These are phyloP conservation scores for Miniopterus natalensis DNA, from an alignment of 2,113 vertebrate genomes.

Conservation along the genomic window DNA sequence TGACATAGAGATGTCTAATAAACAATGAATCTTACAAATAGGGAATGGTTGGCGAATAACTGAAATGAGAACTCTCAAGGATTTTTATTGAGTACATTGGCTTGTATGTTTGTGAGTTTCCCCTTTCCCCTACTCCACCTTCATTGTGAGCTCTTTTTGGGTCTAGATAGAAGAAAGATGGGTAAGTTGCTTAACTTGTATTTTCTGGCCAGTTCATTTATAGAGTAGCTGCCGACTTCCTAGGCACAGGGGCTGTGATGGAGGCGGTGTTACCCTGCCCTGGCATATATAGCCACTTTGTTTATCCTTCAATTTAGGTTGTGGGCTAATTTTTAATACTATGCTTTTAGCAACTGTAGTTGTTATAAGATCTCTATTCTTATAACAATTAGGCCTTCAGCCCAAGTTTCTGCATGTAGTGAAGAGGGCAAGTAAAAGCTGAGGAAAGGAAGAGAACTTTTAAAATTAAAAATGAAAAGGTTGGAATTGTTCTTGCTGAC, in stretches of 20 bases:
- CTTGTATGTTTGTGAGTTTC: background rate
- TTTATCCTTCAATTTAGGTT: conserved; percentile 10
- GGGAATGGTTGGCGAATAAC: background rate
- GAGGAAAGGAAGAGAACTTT: background rate
- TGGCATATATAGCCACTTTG: background rate
- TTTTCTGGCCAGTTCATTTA: conserved; percentile 35
- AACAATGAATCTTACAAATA: background rate
- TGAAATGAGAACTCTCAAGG: conserved; percentile 29
- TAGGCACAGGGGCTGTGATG: background rate
- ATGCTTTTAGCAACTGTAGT: background rate
- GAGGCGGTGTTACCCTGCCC: background rate
- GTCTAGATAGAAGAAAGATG: background rate
- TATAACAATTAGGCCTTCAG: background rate
- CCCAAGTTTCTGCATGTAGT: background rate
- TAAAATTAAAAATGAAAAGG: conserved; percentile 51
- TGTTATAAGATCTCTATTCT: conserved; percentile 10
- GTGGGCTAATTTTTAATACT: conserved; percentile 45
- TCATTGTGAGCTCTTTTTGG: background rate
- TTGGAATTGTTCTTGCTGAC: conserved; percentile 2
- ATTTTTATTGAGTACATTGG: background rate
- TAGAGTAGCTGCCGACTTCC: background rate
- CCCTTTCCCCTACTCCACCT: background rate
- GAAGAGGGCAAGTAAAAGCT: background rate
- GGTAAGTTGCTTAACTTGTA: conserved; percentile 5
- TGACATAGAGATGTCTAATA: background rate